Conservation (phyloP, 2,888 invertebrate genomes). For the Baccha elongata region DNA sequence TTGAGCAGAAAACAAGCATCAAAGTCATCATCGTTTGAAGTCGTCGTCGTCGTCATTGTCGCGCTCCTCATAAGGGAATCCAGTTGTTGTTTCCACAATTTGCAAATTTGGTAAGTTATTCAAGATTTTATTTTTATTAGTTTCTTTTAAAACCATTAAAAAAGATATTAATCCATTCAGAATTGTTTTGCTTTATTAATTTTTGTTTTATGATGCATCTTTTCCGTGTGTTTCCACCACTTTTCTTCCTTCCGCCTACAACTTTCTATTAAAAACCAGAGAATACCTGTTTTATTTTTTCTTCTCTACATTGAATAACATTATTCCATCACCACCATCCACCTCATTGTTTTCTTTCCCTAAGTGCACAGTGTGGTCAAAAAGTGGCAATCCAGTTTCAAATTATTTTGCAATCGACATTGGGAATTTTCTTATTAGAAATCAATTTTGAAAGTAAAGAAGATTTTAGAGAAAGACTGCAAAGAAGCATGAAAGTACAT, state of each 20-base stretch:
- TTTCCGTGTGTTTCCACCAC: constrained; percentile 39
- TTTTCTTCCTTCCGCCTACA: constrained; percentile 66
- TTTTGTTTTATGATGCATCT: constrained; percentile 50
- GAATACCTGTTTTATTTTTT: constrained; percentile 67
- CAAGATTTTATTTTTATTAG: background rate
- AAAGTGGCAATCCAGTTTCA: constrained; percentile 16
- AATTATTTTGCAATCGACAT: no score
- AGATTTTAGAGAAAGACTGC: no score
- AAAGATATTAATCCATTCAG: background rate
- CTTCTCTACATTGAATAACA: constrained; percentile 51
- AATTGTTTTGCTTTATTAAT: constrained; percentile 11
- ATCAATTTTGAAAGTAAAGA: no score
- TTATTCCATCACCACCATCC: constrained; percentile 37
- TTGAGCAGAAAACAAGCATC: constrained; percentile 55
- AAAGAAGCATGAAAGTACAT: no score
- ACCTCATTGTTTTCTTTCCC: constrained; percentile 53
- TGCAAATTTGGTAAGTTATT: constrained; percentile 67
- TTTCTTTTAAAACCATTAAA: background rate
- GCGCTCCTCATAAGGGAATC: constrained; percentile 65
- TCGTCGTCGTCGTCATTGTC: constrained; percentile 26
- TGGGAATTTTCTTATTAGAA: no score
- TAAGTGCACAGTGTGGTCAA: constrained; percentile 38
- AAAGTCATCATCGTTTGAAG: constrained; percentile 44
- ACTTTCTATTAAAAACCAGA: constrained; percentile 66
- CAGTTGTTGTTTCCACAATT: constrained; percentile 62